These are phyloP conservation scores for Cerastoderma edule DNA, from an alignment of 2,888 invertebrate species.

Conservation along the genomic window DNA sequence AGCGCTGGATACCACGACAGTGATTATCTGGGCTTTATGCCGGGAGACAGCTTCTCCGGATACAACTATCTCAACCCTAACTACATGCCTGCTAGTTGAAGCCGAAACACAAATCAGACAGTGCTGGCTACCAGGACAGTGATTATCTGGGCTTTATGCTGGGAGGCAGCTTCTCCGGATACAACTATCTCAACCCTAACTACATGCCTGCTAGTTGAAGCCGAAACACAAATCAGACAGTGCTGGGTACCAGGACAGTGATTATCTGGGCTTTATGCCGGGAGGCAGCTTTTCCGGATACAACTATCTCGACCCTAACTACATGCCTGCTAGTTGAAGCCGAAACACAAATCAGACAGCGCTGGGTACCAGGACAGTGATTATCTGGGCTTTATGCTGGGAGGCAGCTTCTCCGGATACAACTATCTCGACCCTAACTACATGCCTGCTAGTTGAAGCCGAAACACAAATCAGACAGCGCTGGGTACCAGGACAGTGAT, in stretches of 20 bases:
- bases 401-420: slow-evolving; percentile 68
- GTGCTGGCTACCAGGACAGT: slow-evolving; percentile 68
- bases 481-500: slow-evolving; percentile 73
- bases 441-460: slow-evolving; percentile 82
- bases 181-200: slow-evolving; percentile 84
- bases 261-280: slow-evolving; percentile 76
- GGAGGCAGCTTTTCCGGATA: slow-evolving; percentile 70
- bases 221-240: no score
- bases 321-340: slow-evolving; percentile 81
- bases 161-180: slow-evolving; percentile 65
- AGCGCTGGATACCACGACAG: slow-evolving; percentile 69
- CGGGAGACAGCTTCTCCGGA: slow-evolving; percentile 62
- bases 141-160: slow-evolving; percentile 78
- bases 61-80: slow-evolving; percentile 84
- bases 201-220: slow-evolving; percentile 82
- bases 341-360: no score
- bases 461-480: slow-evolving; percentile 48
- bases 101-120: no score
- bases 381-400: slow-evolving; percentile 76
- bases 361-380: slow-evolving; percentile 73
- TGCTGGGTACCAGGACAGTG: slow-evolving; percentile 70
- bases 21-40: slow-evolving; percentile 78
- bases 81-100: slow-evolving; percentile 82
- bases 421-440: slow-evolving; percentile 84
- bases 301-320: slow-evolving; percentile 84